Percentiles rank a stretch among this genome's conserved stretches.
These are phyloP conservation scores for Agrotis ipsilon DNA, from an alignment of 2,888 invertebrate genomes.

Conservation along the genomic window DNA sequence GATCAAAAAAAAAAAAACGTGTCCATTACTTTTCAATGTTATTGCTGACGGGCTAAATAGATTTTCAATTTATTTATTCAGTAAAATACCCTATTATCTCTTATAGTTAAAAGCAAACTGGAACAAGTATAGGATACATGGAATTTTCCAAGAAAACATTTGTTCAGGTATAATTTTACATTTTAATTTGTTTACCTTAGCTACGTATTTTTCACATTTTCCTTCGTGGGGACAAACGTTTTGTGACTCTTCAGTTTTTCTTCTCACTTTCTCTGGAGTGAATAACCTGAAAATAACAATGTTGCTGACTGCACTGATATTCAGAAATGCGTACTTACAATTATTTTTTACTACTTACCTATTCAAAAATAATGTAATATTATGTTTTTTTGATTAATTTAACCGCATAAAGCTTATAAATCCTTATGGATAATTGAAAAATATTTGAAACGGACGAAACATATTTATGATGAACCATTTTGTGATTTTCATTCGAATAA, in stretches of 20 bases:
- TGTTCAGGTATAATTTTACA: too few relatives aligned
- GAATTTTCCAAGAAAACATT: too few relatives aligned
- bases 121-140: too few relatives aligned
- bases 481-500: neutral
- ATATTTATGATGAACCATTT: neutral
- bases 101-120: too few relatives aligned
- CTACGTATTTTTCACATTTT: conserved; percentile 77
- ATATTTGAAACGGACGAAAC: neutral
- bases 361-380: neutral
- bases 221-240: conserved; percentile 85
- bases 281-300: conserved; percentile 78
- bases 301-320: neutral
- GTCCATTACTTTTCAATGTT: too few relatives aligned
- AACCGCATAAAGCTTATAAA: conserved; percentile 13
- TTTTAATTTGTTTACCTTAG: too few relatives aligned
- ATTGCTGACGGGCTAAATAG: too few relatives aligned
- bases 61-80: too few relatives aligned
- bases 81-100: too few relatives aligned
- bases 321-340: neutral
- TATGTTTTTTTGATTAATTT: neutral
- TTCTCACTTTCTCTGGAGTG: conserved; percentile 85
- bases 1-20: too few relatives aligned
- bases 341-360: neutral
- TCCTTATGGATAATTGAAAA: neutral
- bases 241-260: conserved; percentile 72